A percentile compares a stretch with the other conserved stretches of the same genome.
These are phyloP conservation scores for Chrysomallon squamiferum DNA, from an alignment of 1,140 invertebrate genomes.

Conservation along the genomic window DNA sequence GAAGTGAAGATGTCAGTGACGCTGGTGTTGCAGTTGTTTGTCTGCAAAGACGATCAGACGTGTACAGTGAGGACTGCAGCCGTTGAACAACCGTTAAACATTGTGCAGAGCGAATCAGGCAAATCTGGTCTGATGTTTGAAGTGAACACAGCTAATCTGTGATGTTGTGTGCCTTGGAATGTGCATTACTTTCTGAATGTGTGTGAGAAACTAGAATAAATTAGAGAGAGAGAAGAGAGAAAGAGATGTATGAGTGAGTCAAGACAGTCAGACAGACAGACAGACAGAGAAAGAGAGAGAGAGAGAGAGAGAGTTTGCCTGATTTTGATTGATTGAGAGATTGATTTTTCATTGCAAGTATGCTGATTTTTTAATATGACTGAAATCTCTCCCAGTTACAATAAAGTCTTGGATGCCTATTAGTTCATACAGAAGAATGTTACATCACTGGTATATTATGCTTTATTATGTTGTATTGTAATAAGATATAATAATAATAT, in stretches of 20 bases:
- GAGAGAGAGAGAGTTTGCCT: conserved; percentile 1
- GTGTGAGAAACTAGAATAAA: too few relatives aligned
- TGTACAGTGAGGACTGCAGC: conserved; percentile 1
- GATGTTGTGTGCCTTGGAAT: neutral
- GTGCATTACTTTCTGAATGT: too few relatives aligned
- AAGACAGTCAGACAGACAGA: neutral
- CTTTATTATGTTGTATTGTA: too few relatives aligned
- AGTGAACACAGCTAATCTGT: neutral
- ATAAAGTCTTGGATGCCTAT: too few relatives aligned
- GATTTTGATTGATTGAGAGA: too few relatives aligned
- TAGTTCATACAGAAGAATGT: too few relatives aligned
- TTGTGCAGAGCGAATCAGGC: neutral
- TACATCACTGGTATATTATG: too few relatives aligned
- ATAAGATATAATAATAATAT: too few relatives aligned
- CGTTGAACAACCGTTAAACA: conserved; percentile 1
- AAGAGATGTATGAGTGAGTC: too few relatives aligned
- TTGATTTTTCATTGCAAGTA: too few relatives aligned
- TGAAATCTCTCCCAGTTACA: too few relatives aligned
- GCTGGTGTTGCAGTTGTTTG: conserved; percentile 10
- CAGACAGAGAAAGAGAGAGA: conserved; percentile 1
- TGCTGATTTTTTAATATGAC: too few relatives aligned
- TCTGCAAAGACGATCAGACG: conserved; percentile 6
- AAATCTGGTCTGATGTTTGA: neutral
- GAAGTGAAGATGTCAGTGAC: neutral
- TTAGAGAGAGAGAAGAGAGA: neutral